Evolutionary conservation across 2,888 invertebrate genomes (phyloP).

Genomic region (Pemphredon lugubris): DNA sequence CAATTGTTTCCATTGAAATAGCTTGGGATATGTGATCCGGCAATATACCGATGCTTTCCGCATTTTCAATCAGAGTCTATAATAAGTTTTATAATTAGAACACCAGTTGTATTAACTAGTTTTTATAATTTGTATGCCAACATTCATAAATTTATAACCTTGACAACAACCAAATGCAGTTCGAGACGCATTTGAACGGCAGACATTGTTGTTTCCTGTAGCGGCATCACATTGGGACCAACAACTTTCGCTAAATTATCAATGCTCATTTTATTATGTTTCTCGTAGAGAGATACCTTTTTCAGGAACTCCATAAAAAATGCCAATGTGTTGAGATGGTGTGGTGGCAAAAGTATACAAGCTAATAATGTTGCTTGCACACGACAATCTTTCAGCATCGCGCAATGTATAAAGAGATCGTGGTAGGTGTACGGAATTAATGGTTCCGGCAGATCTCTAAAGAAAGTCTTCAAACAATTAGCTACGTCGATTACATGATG

Average conservation of each 20-base stretch:
- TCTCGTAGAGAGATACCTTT: constrained; percentile 86
- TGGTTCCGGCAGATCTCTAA: constrained; percentile 92
- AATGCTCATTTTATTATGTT: constrained; percentile 91
- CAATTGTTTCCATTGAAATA: constrained; percentile 72
- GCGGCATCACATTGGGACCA: constrained; percentile 93
- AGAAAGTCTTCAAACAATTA: constrained; percentile 91
- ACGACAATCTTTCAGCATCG: constrained; percentile 83
- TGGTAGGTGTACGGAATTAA: constrained; percentile 89
- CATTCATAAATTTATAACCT: constrained; percentile 84
- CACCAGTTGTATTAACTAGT: background rate
- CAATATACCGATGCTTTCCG: constrained; percentile 88
- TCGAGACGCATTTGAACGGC: constrained; percentile 85
- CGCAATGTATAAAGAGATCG: constrained; percentile 88
- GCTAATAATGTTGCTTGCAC: constrained; percentile 86
- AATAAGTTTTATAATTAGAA: constrained; percentile 57
- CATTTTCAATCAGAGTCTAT: constrained; percentile 90
- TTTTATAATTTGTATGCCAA: background rate
- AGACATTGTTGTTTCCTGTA: constrained; percentile 84
- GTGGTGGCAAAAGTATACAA: constrained; percentile 88
- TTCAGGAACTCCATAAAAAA: constrained; percentile 91
- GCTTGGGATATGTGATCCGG: constrained; percentile 84
- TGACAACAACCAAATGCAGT: constrained; percentile 87
- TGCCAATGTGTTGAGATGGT: constrained; percentile 90
- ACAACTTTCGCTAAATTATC: constrained; percentile 93
- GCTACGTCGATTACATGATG: constrained; percentile 93